A percentile compares a stretch with the other conserved stretches of the same genome.
Conservation (phyloP, 2,113 vertebrate species). For the Cyprinodon brontotheroides region DNA sequence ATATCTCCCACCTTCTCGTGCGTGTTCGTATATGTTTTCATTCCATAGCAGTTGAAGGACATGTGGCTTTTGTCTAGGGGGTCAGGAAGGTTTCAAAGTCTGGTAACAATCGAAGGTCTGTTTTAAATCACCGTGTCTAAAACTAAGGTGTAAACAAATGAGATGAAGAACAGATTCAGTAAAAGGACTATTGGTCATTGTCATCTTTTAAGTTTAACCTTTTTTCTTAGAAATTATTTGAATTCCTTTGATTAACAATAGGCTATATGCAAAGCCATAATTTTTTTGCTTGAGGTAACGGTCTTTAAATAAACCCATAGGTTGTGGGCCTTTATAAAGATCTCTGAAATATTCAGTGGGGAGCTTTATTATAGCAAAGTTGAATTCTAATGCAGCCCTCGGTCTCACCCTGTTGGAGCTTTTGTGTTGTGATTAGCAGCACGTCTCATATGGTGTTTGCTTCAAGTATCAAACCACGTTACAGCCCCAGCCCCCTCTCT, state of each 20-base stretch:
- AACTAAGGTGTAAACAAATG: not conserved
- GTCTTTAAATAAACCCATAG: not conserved
- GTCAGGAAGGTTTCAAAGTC: constrained; percentile 1
- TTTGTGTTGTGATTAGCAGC: constrained; percentile 19
- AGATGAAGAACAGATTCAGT: not conserved
- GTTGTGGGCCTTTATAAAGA: not conserved
- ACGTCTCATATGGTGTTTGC: constrained; percentile 12
- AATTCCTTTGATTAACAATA: not conserved
- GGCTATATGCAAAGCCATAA: not conserved
- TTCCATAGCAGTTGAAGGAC: not conserved
- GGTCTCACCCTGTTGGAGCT: not conserved
- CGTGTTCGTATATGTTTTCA: not conserved
- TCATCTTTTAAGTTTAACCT: not conserved
- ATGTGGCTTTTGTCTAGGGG: not conserved
- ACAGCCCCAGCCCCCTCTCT: constrained; percentile 17
- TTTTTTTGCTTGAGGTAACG: not conserved
- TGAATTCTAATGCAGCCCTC: not conserved
- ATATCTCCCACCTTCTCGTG: not conserved
- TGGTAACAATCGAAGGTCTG: not conserved
- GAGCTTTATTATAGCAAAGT: not conserved
- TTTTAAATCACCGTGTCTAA: constrained; percentile 3
- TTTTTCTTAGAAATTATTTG: not conserved
- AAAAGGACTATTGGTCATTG: not conserved
- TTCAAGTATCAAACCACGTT: constrained; percentile 21
- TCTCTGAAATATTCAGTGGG: not conserved